These are phyloP conservation scores for Nasonia vitripennis DNA, from an alignment of 1,140 invertebrate genomes.

Conservation along the genomic window DNA sequence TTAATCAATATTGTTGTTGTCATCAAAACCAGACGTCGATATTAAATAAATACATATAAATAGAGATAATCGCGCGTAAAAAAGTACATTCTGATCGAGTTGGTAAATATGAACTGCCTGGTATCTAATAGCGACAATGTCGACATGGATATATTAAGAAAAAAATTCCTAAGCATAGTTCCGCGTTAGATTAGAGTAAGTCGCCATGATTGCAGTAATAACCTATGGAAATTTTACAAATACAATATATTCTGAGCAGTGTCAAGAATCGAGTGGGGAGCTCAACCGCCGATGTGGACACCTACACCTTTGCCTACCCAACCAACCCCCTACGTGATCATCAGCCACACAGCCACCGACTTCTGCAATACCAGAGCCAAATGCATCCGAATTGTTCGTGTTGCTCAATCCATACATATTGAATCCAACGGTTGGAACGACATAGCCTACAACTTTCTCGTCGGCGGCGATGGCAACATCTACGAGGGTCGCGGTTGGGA, in stretches of 20 bases:
- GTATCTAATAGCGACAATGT: too few relatives aligned
- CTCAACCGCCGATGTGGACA: conserved; percentile 66
- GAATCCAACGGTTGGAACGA: conserved; percentile 79
- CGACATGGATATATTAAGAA: too few relatives aligned
- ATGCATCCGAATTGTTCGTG: conserved; percentile 74
- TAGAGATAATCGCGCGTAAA: too few relatives aligned
- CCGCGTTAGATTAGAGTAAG: too few relatives aligned
- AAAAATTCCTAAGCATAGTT: too few relatives aligned
- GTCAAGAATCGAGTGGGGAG: conserved; percentile 78
- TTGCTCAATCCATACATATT: conserved; percentile 84
- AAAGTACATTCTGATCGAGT: too few relatives aligned
- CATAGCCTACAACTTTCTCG: conserved; percentile 85
- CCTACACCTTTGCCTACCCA: conserved; percentile 57
- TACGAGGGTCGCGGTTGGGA: conserved; percentile 88
- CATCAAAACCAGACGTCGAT: too few relatives aligned
- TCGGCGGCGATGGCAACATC: conserved; percentile 85
- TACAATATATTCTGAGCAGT: conserved; percentile 67
- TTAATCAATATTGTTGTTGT: too few relatives aligned
- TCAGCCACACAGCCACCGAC: conserved; percentile 81
- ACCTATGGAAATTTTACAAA: neutral
- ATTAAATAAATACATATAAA: too few relatives aligned
- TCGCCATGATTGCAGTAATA: too few relatives aligned
- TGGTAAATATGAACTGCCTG: too few relatives aligned
- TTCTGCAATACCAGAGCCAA: conserved; percentile 75
- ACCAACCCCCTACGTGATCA: conserved; percentile 83